Percentiles rank a stretch among this genome's conserved stretches.
Evolutionary conservation across 2,888 invertebrate genomes (phyloP).

Genomic region (Drosophila niveifrons): DNA sequence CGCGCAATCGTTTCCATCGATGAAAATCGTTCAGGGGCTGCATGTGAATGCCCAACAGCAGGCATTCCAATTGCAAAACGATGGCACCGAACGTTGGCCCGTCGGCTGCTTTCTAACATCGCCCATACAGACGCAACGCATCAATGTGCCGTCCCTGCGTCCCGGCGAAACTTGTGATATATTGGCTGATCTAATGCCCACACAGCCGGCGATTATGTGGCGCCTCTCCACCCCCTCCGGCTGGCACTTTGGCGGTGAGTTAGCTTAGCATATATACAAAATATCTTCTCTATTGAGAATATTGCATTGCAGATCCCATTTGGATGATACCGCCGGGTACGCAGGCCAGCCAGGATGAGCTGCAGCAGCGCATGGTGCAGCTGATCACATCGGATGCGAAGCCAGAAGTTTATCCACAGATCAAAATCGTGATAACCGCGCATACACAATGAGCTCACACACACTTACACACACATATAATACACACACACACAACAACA

Average conservation of each 20-base stretch:
- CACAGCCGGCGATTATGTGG: slow-evolving; percentile 95
- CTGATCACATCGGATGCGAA: slow-evolving; percentile 82
- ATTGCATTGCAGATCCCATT: slow-evolving; percentile 84
- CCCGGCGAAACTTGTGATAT: slow-evolving; percentile 92
- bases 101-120: slow-evolving; percentile 91
- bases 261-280: neutral
- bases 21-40: slow-evolving; percentile 88
- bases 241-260: slow-evolving; percentile 95
- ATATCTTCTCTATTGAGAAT: neutral
- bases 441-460: slow-evolving; percentile 83
- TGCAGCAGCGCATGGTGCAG: slow-evolving; percentile 85
- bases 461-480: neutral
- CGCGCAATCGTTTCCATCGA: slow-evolving; percentile 90
- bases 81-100: slow-evolving; percentile 95
- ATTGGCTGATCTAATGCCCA: slow-evolving; percentile 89
- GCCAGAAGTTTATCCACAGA: slow-evolving; percentile 84
- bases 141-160: slow-evolving; percentile 88
- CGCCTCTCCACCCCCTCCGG: slow-evolving; percentile 94
- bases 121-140: slow-evolving; percentile 85
- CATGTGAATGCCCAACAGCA: slow-evolving; percentile 87
- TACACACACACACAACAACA: neutral
- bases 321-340: slow-evolving; percentile 84
- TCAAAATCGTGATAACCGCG: slow-evolving; percentile 85
- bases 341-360: slow-evolving; percentile 82
- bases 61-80: slow-evolving; percentile 94